Conservation (phyloP, 2,888 invertebrate species). For the Drosophila ezoana region DNA sequence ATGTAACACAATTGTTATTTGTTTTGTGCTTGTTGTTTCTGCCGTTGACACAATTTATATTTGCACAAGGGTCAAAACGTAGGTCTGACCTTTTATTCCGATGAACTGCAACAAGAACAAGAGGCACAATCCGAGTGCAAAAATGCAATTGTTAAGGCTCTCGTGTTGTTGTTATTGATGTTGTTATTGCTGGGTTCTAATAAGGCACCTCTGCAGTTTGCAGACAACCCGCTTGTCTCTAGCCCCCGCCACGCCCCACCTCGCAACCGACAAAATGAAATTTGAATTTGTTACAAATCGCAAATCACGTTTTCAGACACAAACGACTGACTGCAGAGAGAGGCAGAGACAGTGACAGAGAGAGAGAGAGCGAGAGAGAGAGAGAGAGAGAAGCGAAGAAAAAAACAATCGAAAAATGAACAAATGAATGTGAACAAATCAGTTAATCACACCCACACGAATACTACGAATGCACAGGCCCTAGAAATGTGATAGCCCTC, state of each 20-base stretch:
- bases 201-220: slow-evolving; percentile 39
- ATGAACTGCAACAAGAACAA: slow-evolving; percentile 44
- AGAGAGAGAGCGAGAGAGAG: neutral
- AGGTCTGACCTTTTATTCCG: slow-evolving; percentile 67
- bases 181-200: slow-evolving; percentile 38
- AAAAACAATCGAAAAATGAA: slow-evolving; percentile 73
- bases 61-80: slow-evolving; percentile 56
- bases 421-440: slow-evolving; percentile 84
- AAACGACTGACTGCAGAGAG: slow-evolving; percentile 21
- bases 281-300: slow-evolving; percentile 83
- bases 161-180: slow-evolving; percentile 11
- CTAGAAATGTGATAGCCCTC: slow-evolving; percentile 16
- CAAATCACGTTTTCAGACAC: slow-evolving; percentile 81
- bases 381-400: slow-evolving; percentile 4
- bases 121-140: slow-evolving; percentile 12
- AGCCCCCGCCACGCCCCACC: neutral
- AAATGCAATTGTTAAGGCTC: slow-evolving; percentile 33
- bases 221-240: slow-evolving; percentile 10
- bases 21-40: slow-evolving; percentile 8
- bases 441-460: slow-evolving; percentile 84
- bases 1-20: slow-evolving; percentile 19
- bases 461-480: slow-evolving; percentile 37
- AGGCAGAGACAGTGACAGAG: slow-evolving; percentile 1
- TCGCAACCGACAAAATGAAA: slow-evolving; percentile 49
- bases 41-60: slow-evolving; percentile 31